Conservation (phyloP, 2,888 invertebrate species). For the Myopa testacea region DNA sequence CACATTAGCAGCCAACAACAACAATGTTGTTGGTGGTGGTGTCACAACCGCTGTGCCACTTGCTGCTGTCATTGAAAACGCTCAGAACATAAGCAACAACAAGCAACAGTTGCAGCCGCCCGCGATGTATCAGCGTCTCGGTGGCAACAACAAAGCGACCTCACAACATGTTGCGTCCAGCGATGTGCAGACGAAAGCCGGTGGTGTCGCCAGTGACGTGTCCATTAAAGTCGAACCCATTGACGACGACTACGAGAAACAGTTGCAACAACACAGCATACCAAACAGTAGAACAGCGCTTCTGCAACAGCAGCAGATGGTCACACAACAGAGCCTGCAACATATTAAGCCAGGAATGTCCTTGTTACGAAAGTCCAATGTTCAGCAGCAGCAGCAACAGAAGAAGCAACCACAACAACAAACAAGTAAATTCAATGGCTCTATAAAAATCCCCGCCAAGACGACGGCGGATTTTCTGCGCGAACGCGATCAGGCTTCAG, state of each 20-base stretch:
- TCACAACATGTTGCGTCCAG: neutral
- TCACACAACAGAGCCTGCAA: constrained; percentile 52
- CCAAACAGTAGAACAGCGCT: constrained; percentile 43
- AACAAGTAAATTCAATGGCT: constrained; percentile 35
- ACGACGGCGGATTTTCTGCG: constrained; percentile 51
- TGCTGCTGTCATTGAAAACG: constrained; percentile 53
- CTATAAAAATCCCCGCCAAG: constrained; percentile 51
- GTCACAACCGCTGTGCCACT: constrained; percentile 52
- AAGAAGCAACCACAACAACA: constrained; percentile 44
- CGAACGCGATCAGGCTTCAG: constrained; percentile 51
- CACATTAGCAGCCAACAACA: neutral
- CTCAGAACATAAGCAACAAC: constrained; percentile 37
- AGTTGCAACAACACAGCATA: constrained; percentile 51
- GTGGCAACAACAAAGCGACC: constrained; percentile 33
- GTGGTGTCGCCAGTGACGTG: neutral
- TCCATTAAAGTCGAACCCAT: constrained; percentile 45
- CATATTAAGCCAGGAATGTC: constrained; percentile 67
- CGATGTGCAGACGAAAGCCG: constrained; percentile 26
- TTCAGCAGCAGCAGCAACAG: constrained; percentile 48
- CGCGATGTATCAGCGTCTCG: constrained; percentile 13
- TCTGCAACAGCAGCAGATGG: constrained; percentile 45
- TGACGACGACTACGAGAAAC: constrained; percentile 50
- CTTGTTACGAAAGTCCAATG: constrained; percentile 61
- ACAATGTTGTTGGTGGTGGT: neutral
- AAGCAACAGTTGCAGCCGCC: constrained; percentile 13